Evolutionary conservation across 2,888 invertebrate species (phyloP).

Genomic region (Cataglyphis cursor): DNA sequence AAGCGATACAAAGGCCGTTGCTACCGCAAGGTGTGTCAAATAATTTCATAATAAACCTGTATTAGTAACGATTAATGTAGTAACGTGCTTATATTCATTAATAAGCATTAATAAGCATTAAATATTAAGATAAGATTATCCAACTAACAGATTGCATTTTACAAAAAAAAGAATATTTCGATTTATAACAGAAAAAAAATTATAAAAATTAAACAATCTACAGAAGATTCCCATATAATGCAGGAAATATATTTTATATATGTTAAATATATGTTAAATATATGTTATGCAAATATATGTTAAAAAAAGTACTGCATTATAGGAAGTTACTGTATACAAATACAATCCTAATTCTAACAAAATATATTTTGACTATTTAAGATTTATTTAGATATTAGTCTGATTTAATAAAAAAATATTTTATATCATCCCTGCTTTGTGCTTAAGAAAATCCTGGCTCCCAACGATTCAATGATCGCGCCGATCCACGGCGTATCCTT

Average conservation of each 20-base stretch:
- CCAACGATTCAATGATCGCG: neutral
- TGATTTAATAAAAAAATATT: neutral
- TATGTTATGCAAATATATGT: too few species aligned
- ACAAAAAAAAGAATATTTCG: neutral
- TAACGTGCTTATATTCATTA: neutral
- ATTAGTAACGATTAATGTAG: neutral
- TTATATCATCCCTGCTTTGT: too few species aligned
- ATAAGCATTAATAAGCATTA: neutral
- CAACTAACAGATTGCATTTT: neutral
- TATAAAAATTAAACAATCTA: neutral
- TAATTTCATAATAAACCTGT: slow-evolving; percentile 13
- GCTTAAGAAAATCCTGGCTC: neutral
- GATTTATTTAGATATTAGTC: neutral
- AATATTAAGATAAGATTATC: slow-evolving; percentile 4
- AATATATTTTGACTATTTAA: neutral
- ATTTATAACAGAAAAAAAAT: neutral
- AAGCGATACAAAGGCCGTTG: slow-evolving; percentile 56
- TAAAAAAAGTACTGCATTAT: too few species aligned
- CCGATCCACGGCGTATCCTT: neutral
- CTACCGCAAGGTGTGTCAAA: slow-evolving; percentile 60
- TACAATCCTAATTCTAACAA: neutral
- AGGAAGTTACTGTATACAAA: neutral
- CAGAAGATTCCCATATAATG: too few species aligned
- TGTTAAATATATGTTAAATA: too few species aligned
- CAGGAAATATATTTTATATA: too few species aligned